Evolutionary conservation across 2,113 vertebrate species (phyloP).

Genomic region (Indicator maculatus): DNA sequence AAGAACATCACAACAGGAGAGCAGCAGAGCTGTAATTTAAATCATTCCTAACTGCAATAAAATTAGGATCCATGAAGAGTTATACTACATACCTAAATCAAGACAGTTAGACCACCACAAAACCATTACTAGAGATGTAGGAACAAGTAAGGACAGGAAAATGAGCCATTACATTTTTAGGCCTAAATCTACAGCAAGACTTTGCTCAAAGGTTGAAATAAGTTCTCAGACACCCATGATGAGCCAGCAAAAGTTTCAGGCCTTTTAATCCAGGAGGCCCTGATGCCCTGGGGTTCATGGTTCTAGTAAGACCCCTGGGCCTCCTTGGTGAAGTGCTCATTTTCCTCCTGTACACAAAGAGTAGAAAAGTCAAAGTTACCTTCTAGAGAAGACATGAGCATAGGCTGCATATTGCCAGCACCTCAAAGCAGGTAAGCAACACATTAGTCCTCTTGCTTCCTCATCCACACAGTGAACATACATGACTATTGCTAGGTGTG

Average conservation of each 20-base stretch:
- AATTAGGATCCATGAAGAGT: background rate
- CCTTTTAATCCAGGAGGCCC: background rate
- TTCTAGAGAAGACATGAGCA: background rate
- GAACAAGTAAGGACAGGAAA: background rate
- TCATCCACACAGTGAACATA: background rate
- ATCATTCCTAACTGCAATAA: background rate
- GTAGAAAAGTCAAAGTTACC: background rate
- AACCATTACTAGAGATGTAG: background rate
- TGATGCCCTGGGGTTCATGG: background rate
- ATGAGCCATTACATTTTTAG: background rate
- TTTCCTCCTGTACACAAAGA: background rate
- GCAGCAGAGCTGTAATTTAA: background rate
- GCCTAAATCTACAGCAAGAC: background rate
- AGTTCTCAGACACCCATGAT: background rate
- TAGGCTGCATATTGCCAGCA: background rate
- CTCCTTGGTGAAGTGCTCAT: background rate
- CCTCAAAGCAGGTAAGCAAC: background rate
- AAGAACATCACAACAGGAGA: background rate
- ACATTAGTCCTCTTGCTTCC: background rate
- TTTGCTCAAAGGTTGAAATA: background rate
- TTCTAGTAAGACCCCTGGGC: background rate
- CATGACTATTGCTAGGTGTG: background rate
- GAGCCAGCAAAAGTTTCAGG: background rate
- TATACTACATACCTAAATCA: background rate
- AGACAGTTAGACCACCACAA: background rate